Evolutionary conservation across 2,113 vertebrate genomes (phyloP).

Genomic region (Pteronura brasiliensis): DNA sequence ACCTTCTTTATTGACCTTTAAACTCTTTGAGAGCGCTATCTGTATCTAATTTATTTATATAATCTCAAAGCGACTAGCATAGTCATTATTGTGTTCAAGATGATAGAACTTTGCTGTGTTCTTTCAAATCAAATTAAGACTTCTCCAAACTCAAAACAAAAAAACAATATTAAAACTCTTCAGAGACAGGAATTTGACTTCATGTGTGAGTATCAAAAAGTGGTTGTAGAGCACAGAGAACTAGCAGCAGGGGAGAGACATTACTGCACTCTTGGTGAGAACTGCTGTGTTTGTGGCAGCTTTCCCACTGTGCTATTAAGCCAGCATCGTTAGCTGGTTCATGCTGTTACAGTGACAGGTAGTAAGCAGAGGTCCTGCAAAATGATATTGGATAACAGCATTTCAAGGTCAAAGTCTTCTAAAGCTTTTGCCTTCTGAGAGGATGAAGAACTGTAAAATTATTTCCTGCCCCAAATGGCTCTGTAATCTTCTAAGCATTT

Average conservation of each 20-base stretch:
- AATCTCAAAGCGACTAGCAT: background rate
- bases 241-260: background rate
- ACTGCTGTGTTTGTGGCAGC: background rate
- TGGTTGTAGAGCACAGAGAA: background rate
- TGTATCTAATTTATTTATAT: background rate
- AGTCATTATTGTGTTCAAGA: background rate
- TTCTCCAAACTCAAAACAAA: background rate
- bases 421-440: constrained; percentile 40
- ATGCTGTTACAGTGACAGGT: background rate
- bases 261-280: background rate
- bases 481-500: constrained; percentile 10
- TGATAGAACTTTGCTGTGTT: background rate
- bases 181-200: background rate
- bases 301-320: constrained; percentile 27
- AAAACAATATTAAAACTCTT: background rate
- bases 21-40: background rate
- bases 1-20: background rate
- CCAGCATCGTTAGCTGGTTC: background rate
- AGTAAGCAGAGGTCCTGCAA: constrained; percentile 21
- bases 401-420: constrained; percentile 57
- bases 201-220: background rate
- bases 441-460: constrained; percentile 33
- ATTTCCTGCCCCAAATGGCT: background rate
- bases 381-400: constrained; percentile 44
- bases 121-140: background rate